Percentiles rank a stretch among this genome's conserved stretches.
These are phyloP conservation scores for Chymomyza costata DNA, from an alignment of 1,140 invertebrate genomes.

Conservation along the genomic window DNA sequence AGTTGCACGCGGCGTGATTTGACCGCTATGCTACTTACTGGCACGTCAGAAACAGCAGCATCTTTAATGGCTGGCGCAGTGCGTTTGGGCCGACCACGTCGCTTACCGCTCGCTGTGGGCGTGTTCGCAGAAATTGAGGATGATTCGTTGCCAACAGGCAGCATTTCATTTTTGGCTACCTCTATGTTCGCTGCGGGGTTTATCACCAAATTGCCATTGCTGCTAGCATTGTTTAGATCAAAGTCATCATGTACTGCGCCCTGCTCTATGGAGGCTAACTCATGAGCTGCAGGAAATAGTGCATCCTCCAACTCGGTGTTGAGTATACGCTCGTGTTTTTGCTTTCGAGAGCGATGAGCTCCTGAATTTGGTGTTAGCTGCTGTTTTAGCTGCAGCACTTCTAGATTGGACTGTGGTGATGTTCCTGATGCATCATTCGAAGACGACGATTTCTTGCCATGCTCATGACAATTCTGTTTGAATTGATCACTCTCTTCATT, in stretches of 20 bases:
- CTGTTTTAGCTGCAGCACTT: neutral
- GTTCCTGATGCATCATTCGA: constrained; percentile 5
- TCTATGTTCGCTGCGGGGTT: neutral
- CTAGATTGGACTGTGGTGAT: too few relatives aligned
- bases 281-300: constrained; percentile 10
- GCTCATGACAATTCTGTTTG: constrained; percentile 38
- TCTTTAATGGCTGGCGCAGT: constrained; percentile 10
- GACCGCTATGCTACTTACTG: constrained; percentile 26
- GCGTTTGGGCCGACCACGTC: constrained; percentile 48
- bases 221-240: constrained; percentile 5
- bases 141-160: too few relatives aligned
- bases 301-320: constrained; percentile 53
- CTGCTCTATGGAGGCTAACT: constrained; percentile 11
- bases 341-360: constrained; percentile 61
- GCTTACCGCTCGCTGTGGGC: constrained; percentile 30
- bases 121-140: too few relatives aligned
- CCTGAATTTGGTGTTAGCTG: constrained; percentile 10
- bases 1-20: constrained; percentile 63
- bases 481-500: constrained; percentile 50
- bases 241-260: constrained; percentile 4
- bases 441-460: constrained; percentile 15
- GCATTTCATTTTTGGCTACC: neutral
- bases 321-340: constrained; percentile 64
- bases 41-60: constrained; percentile 3
- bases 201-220: constrained; percentile 32